Evolutionary conservation across 2,888 invertebrate genomes (phyloP), one percentile per base, ranked within the genome.

Genomic region (Zaprionus bogoriensis): DNA sequence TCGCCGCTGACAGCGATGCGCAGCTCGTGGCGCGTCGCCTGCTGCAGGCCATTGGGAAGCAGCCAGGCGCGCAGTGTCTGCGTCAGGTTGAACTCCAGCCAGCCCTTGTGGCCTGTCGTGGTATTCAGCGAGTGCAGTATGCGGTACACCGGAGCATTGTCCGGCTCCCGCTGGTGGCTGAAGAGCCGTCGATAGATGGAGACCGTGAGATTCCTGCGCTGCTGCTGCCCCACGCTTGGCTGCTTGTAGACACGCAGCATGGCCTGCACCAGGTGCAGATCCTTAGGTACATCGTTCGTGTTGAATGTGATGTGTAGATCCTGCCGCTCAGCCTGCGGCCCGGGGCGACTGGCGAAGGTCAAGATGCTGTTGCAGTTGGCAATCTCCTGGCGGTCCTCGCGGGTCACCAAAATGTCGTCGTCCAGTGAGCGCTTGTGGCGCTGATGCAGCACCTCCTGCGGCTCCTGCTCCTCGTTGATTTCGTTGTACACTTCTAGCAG

Each of bases 321-420:
- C 36, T 25, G 22, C 1, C 6, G 1, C 6, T 54, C 6, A 5
- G n/a, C 2, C 2, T 52, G 7, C 0, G 36, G n/a, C 10, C 39
- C 53, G 0, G 10, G 12, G 10, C 81, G 81, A 59, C 96, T 96
- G 74, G 96, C 94, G 91, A 98, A 98, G 81, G 97, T 97, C 93
- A 98, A 96, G 85, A 98, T 97, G 84, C 96, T 95, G 92, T 98
- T 98, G 89, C 97, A 97, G 87, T 95, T 95, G 85, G 96, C 95
- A 76, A 98, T 96, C 64, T 96, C 95, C 76, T 93, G 93, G 77
- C 95, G 94, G 91, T 97, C 97, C 77, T 94, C 94, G 12, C 94
- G 94, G 81, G 95, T 95, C 55, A 97, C 93, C 73, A 95, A 73
- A 48, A 87, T 89, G 12, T 87, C 81, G 25, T 89, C 87, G 1